Base-by-base conservation (phyloP, 2,888 invertebrate genomes). In the Phrixothrix hirtus region DNA sequence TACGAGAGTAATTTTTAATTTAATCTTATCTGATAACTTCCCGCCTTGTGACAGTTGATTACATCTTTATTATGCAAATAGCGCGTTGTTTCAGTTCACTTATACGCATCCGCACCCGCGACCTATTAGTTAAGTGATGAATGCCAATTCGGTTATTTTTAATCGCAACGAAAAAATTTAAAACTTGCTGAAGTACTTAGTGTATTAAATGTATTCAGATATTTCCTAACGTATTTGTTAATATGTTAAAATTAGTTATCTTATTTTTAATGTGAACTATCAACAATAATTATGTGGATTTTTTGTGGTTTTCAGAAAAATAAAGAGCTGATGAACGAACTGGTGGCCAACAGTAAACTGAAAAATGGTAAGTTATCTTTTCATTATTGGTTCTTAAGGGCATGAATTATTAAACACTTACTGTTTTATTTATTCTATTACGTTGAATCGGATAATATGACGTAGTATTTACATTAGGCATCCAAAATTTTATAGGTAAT, bases 241-340 rank as follows among this genome's bases (percentile, higher is more conserved):
- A 13, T 11, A 12, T 10, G 10, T 29, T 31, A 11, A 31, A 10
- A 12, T 12, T 13, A 11, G 21, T 11, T 36, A 11, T 34, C 16
- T 7, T 12, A 16, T 14, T 14, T 14, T 17, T 4, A n/a, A n/a
- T 2, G 4, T 10, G 11, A 13, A 10, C 2, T 36, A 21, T 34
- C 26, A 16, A 48, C n/a, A n/a, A n/a, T 13, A 10, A 4, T 39
- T 41, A 45, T 52, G 44, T 52, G 44, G 52, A 36, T 14, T 30
- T 67, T 74, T 70, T 65, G 71, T 70, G 63, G 70, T 59, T 85
- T 85, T 55, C 84, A 88, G 87, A 85, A 86, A 78, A 87, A 88
- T 75, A 86, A 86, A 73, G 87, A 87, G 72, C 77, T 86, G 67
- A 87, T 88, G 86, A 87, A 84, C 74, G 86, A 87, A 67, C 79